Conservation (phyloP, 2,113 vertebrate species). For the Cynocephalus volans region DNA sequence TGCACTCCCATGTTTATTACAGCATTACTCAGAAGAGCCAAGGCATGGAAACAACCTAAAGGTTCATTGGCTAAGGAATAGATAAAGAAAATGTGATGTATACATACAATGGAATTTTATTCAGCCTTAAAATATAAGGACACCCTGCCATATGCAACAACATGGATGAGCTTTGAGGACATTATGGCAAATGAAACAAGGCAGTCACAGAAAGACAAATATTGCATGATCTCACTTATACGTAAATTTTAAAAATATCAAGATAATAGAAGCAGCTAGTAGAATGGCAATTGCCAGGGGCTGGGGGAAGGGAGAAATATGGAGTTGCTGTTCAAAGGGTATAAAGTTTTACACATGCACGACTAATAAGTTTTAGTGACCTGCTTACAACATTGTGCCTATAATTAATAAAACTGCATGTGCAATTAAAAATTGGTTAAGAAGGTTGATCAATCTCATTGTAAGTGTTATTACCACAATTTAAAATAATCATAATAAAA, state of each 20-base stretch:
- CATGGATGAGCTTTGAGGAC: no score
- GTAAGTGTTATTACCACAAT: neutral
- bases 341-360: neutral
- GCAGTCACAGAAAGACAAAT: no score
- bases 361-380: neutral
- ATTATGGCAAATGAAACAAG: no score
- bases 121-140: neutral
- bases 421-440: neutral
- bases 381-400: neutral
- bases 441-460: neutral
- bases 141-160: neutral
- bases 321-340: neutral
- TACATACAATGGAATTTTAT: neutral
- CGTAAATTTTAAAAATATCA: neutral
- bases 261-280: no score
- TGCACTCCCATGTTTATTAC: neutral
- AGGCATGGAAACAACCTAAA: neutral
- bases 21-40: neutral
- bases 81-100: neutral
- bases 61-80: neutral
- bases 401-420: neutral
- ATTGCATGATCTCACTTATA: neutral
- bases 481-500: neutral
- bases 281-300: neutral
- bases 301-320: neutral